phyloP scores from a whole-genome alignment of 2,113 vertebrate species.

The Percina caprodes region DNA sequence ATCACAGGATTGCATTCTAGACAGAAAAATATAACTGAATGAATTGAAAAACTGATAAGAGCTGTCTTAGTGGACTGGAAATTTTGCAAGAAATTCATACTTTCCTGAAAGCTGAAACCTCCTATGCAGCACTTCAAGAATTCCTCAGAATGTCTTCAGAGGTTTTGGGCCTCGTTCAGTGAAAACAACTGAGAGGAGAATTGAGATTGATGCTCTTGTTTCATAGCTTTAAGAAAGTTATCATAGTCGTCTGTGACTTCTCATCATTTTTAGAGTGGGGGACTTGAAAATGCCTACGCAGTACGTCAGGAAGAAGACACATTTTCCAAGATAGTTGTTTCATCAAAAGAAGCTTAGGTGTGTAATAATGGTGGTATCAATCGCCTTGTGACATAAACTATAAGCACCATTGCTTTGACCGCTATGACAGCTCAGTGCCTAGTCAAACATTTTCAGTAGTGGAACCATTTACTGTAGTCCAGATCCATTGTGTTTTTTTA shows the following conservation, averaged over 20 bases:
- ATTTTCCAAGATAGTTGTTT: conserved; percentile 58
- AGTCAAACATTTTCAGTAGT: conserved; percentile 42
- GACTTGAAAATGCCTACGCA: conserved; percentile 22
- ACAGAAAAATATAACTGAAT: conserved; percentile 33
- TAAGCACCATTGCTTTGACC: conserved; percentile 21
- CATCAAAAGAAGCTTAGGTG: conserved; percentile 64
- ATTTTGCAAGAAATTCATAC: conserved; percentile 26
- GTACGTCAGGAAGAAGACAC: conserved; percentile 25
- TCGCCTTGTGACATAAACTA: conserved; percentile 46
- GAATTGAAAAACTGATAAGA: conserved; percentile 41
- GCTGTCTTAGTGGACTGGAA: conserved; percentile 41
- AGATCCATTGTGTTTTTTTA: conserved; percentile 17
- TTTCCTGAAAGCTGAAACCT: conserved; percentile 38
- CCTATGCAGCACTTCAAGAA: conserved; percentile 25
- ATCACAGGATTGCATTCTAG: conserved; percentile 2
- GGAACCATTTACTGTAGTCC: conserved; percentile 18
- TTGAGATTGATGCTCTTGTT: conserved; percentile 34
- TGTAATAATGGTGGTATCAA: conserved; percentile 59
- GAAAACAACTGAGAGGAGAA: conserved; percentile 25
- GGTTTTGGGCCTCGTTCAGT: conserved; percentile 15
- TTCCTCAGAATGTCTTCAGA: conserved; percentile 50
- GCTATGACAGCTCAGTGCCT: conserved; percentile 39
- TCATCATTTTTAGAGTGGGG: conserved; percentile 26
- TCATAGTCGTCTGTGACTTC: conserved; percentile 51
- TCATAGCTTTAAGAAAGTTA: conserved; percentile 43